Base-by-base conservation (phyloP, 2,797 vertebrate genomes). In the Dendrocincla tyrannina region DNA sequence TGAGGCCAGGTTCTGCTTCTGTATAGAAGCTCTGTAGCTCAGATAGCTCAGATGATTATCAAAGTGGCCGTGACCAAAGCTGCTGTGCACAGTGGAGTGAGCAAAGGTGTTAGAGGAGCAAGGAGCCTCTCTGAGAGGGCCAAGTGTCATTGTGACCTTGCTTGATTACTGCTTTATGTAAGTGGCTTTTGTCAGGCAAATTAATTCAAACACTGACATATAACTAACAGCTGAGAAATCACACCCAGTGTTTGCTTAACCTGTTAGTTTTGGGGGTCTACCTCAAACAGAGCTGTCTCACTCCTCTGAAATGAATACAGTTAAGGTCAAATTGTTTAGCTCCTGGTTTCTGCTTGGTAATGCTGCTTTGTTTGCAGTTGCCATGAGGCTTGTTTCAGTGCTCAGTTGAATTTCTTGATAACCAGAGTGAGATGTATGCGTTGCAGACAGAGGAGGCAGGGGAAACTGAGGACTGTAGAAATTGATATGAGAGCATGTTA, bases 121-220 rank as follows among this genome's bases (percentile, higher is more conserved):
- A 32, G 24, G 24, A 92, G 70, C 33, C 8, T 9, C 46, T 89
- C 30, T 2, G 6, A 70, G 75, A 81, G 74, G 60, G 55, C 11
- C 37, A 44, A 56, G 87, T 88, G 92, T 96, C 88, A 56, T 5
- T 74, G 68, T 93, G 95, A 93, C 92, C 90, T 94, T 90, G 68
- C 69, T 81, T 25, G 35, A 84, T 84, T 37, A 5, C 77, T 77
- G 10, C 56, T 89, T 72, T 84, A 46, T 88, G 6, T 28, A 81
- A 95, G 82, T 63, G 53, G 41, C 67, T 88, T 95, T 94, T 78
- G 80, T 89, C 74, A 85, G 42, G 42, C 67, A 80, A 64, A 53
- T 85, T 35, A 66, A 53, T 84, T 92, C 55, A 58, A 96, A 41
- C 16, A 30, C 58, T 70, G 44, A 39, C 19, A 24, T 66, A 25